Percentiles rank a stretch among this genome's conserved stretches.
These are phyloP conservation scores for Trochalopteron elliotii DNA, from an alignment of 2,113 vertebrate species.

Conservation along the genomic window DNA sequence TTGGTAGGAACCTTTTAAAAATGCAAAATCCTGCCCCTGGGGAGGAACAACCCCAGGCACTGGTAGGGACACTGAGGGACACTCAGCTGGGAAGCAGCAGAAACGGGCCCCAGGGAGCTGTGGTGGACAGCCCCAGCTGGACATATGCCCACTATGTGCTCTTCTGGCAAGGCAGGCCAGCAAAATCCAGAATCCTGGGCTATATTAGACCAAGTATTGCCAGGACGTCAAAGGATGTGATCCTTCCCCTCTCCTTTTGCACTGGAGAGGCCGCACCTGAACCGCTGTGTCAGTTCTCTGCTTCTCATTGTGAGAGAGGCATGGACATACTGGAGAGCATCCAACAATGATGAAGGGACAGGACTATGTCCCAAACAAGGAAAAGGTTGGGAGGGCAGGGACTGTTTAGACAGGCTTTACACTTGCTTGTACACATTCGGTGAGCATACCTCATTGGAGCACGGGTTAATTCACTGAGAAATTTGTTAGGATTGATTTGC, in stretches of 20 bases:
- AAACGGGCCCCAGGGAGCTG: fast-evolving
- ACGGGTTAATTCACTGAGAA: not conserved
- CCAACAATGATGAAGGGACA: not conserved
- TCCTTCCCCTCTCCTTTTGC: not conserved
- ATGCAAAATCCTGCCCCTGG: not conserved
- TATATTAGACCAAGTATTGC: not conserved
- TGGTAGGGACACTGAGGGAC: not conserved
- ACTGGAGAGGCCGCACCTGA: not conserved
- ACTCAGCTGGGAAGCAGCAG: not conserved
- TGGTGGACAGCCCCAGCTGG: not conserved
- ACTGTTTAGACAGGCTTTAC: not conserved
- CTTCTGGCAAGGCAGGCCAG: not conserved
- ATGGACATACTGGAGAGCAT: not conserved
- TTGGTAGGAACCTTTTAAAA: not conserved
- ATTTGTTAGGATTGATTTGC: not conserved
- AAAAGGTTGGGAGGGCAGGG: not conserved
- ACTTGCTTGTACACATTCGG: not conserved
- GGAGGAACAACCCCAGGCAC: not conserved
- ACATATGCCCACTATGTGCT: not conserved
- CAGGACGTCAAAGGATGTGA: not conserved
- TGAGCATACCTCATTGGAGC: not conserved
- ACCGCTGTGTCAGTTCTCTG: not conserved
- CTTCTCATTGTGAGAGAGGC: not conserved
- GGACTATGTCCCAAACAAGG: not conserved
- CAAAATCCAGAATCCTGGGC: not conserved